Conservation (phyloP, 2,888 invertebrate species). For the Alloscopus bannaensis region DNA sequence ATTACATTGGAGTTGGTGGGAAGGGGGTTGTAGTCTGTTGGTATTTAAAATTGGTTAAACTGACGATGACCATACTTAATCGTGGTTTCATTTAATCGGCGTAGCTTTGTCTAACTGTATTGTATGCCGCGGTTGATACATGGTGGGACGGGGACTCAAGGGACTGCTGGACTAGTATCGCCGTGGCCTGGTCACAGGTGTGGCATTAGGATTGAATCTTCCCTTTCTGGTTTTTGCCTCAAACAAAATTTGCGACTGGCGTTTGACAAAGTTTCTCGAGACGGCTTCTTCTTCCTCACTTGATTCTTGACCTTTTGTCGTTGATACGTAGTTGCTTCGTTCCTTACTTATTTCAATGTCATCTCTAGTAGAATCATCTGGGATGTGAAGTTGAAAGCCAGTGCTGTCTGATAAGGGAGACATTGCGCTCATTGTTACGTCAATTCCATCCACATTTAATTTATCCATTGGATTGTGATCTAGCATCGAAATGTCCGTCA, state of each 20-base stretch:
- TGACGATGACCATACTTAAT: no score
- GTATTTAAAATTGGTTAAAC: no score
- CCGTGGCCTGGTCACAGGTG: conserved; percentile 56
- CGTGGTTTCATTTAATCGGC: no score
- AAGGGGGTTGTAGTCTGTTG: no score
- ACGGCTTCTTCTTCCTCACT: conserved; percentile 73
- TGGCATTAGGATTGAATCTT: conserved; percentile 65
- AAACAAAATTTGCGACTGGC: conserved; percentile 70
- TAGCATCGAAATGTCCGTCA: conserved; percentile 23
- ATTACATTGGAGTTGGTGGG: no score
- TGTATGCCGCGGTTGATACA: no score
- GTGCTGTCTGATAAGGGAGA: conserved; percentile 40
- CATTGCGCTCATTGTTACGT: neutral
- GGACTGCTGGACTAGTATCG: conserved; percentile 38
- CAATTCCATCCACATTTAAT: conserved; percentile 24
- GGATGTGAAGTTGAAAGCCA: conserved; percentile 44
- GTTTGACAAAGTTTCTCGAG: conserved; percentile 68
- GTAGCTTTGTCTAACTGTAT: no score
- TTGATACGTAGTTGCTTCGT: conserved; percentile 6
- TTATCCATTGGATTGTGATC: conserved; percentile 30
- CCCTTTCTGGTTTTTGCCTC: conserved; percentile 73
- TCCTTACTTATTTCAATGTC: conserved; percentile 33
- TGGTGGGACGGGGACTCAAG: neutral
- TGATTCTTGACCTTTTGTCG: conserved; percentile 59
- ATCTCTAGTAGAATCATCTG: conserved; percentile 32